Evolutionary conservation across 92 coral and sea anemone species (phyloP).

Genomic region (Parazoanthus darwini): DNA sequence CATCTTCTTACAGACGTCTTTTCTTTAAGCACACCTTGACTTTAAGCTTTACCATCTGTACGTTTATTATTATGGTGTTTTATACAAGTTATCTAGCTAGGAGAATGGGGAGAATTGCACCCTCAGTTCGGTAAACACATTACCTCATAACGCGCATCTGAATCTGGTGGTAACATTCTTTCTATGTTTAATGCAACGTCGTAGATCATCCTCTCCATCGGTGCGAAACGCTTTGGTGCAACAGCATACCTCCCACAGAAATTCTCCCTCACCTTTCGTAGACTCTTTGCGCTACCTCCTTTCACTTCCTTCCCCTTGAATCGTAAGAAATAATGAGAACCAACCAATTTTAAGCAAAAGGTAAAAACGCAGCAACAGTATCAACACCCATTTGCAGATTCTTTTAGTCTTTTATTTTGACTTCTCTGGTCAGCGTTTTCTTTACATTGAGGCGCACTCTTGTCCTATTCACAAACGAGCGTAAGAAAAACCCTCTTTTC

Average conservation of each 20-base stretch:
- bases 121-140: not conserved
- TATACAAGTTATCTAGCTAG: not conserved
- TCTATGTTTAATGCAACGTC: slow-evolving; percentile 36
- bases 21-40: too few species aligned
- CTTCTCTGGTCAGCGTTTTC: too few species aligned
- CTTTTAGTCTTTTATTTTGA: too few species aligned
- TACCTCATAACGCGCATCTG: slow-evolving; percentile 12
- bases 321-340: not conserved
- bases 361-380: not conserved
- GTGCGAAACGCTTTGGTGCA: slow-evolving; percentile 33
- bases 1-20: not conserved
- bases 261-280: not conserved
- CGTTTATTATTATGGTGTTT: too few species aligned
- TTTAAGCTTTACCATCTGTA: not conserved
- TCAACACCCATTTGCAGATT: not conserved
- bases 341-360: not conserved
- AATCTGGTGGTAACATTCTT: slow-evolving; percentile 21
- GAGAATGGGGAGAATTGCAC: not conserved
- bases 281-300: not conserved
- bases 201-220: slow-evolving; percentile 20
- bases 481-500: too few species aligned
- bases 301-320: not conserved
- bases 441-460: too few species aligned
- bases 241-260: slow-evolving; percentile 21
- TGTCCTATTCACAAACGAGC: too few species aligned